These are phyloP conservation scores for Porites rus DNA, from an alignment of 92 coral and sea anemone genomes.

Conservation along the genomic window DNA sequence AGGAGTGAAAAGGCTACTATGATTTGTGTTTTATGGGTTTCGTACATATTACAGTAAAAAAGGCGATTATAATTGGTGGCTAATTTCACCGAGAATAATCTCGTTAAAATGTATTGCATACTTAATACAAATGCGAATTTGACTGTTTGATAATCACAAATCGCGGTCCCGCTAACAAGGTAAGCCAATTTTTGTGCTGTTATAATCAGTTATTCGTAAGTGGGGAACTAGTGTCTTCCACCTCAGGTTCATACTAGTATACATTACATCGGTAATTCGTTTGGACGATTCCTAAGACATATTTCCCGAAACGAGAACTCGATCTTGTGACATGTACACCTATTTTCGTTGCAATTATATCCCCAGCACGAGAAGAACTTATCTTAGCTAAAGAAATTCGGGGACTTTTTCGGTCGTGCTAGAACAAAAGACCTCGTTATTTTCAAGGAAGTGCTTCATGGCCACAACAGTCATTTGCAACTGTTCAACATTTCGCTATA, in stretches of 20 bases:
- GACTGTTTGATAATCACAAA: background rate
- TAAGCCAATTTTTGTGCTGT: background rate
- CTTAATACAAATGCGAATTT: background rate
- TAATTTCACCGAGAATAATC: background rate
- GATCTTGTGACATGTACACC: too few relatives aligned
- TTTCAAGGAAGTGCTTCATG: background rate
- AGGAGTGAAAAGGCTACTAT: too few relatives aligned
- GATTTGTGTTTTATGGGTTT: background rate
- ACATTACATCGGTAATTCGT: too few relatives aligned
- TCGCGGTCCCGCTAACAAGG: background rate
- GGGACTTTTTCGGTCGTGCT: background rate
- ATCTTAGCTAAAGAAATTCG: background rate
- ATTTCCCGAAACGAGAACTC: background rate
- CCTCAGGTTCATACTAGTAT: too few relatives aligned
- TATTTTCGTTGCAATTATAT: too few relatives aligned
- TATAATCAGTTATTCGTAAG: background rate
- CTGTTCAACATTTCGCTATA: background rate
- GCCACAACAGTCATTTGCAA: background rate
- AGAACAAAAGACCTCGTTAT: background rate
- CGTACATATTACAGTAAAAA: background rate
- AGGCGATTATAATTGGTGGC: conserved; percentile 15
- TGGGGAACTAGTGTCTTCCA: background rate
- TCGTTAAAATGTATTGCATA: background rate
- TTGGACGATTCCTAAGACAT: background rate
- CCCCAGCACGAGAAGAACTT: background rate